phyloP scores from a whole-genome alignment of 2,797 vertebrate species.

The Lepus townsendii region DNA sequence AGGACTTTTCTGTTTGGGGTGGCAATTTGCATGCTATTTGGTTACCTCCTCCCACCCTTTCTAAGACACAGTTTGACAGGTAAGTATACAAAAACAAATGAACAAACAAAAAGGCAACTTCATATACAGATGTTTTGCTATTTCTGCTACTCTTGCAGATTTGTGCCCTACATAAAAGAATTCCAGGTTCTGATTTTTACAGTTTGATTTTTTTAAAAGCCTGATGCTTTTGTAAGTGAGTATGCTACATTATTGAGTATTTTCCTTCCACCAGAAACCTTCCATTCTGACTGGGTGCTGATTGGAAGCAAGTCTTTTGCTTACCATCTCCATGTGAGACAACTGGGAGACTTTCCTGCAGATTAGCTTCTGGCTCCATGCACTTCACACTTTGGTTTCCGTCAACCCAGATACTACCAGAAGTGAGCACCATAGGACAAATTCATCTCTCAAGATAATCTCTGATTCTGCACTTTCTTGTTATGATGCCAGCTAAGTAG shows the following conservation, averaged over 20 bases:
- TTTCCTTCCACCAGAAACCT: neutral
- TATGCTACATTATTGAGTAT: neutral
- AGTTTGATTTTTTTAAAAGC: neutral
- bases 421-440: neutral
- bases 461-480: neutral
- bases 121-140: neutral
- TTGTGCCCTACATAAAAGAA: neutral
- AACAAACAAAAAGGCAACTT: neutral
- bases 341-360: neutral
- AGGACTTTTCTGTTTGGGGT: neutral
- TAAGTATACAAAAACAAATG: neutral
- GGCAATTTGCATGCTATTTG: neutral
- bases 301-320: neutral
- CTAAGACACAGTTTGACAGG: neutral
- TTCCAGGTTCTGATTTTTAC: neutral
- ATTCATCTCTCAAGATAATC: neutral
- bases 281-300: neutral
- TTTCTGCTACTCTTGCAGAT: neutral
- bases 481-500: neutral
- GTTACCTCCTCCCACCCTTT: neutral
- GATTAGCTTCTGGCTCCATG: neutral
- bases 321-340: neutral
- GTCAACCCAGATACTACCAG: neutral
- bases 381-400: neutral
- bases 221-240: neutral